These are phyloP conservation scores for Sinelater perroti DNA, from an alignment of 2,888 invertebrate genomes.

Conservation along the genomic window DNA sequence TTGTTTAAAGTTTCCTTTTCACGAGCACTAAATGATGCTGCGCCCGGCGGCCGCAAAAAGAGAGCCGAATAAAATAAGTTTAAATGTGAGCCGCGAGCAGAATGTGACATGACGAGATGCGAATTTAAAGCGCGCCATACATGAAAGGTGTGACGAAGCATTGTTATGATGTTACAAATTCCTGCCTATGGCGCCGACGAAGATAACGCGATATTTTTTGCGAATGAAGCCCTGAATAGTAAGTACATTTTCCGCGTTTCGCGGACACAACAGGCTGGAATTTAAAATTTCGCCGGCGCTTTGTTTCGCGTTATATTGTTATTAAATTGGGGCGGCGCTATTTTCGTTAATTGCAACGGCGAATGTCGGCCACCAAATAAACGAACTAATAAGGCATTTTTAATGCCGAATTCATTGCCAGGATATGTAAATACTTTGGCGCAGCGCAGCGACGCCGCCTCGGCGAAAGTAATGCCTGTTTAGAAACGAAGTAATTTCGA, in stretches of 20 bases:
- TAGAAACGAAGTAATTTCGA: too few species aligned
- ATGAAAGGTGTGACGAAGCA: constrained; percentile 24
- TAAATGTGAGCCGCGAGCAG: constrained; percentile 18
- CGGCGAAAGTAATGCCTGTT: too few species aligned
- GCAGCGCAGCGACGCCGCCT: too few species aligned
- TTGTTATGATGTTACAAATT: constrained; percentile 23
- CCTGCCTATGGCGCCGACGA: constrained; percentile 10
- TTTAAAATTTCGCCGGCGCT: constrained; percentile 46
- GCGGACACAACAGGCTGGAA: constrained; percentile 25
- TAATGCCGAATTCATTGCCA: too few species aligned
- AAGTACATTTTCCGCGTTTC: not conserved
- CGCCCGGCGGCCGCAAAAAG: not conserved
- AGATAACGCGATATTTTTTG: constrained; percentile 5
- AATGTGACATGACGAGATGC: constrained; percentile 24
- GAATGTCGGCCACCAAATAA: too few species aligned
- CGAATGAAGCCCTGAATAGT: not conserved
- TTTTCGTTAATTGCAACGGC: too few species aligned
- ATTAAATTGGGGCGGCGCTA: too few species aligned
- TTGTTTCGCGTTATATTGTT: constrained; percentile 46
- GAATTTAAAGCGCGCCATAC: constrained; percentile 22
- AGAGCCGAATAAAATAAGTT: constrained; percentile 14
- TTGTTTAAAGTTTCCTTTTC: too few species aligned
- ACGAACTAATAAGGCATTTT: too few species aligned
- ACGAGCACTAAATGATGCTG: not conserved
- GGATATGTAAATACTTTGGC: too few species aligned